phyloP scores from a whole-genome alignment of 2,888 invertebrate species.

The Nemoura dubitans region DNA sequence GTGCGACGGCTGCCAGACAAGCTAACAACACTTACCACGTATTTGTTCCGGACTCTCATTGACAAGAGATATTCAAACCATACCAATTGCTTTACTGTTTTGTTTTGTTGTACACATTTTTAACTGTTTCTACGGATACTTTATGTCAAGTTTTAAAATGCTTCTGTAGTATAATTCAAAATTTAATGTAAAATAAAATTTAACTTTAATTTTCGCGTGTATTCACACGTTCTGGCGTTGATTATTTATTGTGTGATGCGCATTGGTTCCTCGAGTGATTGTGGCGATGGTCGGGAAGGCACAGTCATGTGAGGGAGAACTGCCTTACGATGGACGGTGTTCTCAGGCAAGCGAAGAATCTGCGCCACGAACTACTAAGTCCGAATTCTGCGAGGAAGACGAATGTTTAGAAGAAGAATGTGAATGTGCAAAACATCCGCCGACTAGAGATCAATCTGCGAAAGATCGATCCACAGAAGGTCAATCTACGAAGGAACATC shows the following conservation, averaged over 20 bases:
- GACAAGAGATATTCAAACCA: neutral
- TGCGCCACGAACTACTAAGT: neutral
- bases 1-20: too few relatives aligned
- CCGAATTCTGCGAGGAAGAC: neutral
- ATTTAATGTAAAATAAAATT: neutral
- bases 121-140: neutral
- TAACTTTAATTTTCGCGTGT: neutral
- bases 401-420: neutral
- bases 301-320: neutral
- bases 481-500: neutral
- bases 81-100: too few relatives aligned
- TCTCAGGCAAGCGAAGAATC: neutral
- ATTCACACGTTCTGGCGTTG: neutral
- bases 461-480: neutral
- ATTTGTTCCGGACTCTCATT: neutral
- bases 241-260: neutral
- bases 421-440: neutral
- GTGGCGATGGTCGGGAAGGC: neutral
- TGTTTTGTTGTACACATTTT: too few relatives aligned
- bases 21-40: slow-evolving; percentile 28
- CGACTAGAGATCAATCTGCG: neutral
- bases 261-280: neutral
- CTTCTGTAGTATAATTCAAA: neutral
- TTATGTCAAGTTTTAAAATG: neutral
- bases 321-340: too few relatives aligned